phyloP scores from a whole-genome alignment of 2,888 invertebrate species.

The Galerucella calmariensis region DNA sequence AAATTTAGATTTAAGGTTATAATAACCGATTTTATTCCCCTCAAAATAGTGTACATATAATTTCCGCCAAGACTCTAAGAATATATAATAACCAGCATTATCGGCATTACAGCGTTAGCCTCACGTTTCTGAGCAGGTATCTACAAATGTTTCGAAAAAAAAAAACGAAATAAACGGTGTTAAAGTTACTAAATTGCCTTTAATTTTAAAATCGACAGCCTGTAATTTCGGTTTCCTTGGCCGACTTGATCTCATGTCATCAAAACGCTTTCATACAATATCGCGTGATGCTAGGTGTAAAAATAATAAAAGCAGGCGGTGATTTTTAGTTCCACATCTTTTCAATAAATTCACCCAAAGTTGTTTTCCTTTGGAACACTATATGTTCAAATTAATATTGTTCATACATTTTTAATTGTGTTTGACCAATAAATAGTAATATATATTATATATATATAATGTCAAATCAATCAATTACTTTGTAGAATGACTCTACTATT shows the following conservation, averaged over 20 bases:
- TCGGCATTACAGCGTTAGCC: constrained; percentile 47
- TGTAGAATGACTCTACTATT: too few species aligned
- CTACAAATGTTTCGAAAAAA: constrained; percentile 58
- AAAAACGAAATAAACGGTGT: constrained; percentile 54
- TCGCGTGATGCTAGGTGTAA: constrained; percentile 61
- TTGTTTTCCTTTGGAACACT: background rate
- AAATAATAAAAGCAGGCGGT: constrained; percentile 52
- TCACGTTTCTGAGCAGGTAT: constrained; percentile 50
- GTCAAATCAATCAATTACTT: too few species aligned
- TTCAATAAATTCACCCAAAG: background rate
- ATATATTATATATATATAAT: too few species aligned
- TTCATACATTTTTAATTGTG: too few species aligned
- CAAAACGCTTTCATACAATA: constrained; percentile 51
- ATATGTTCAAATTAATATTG: too few species aligned
- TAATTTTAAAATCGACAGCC: constrained; percentile 61
- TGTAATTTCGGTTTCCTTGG: constrained; percentile 63
- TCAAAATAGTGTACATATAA: constrained; percentile 21
- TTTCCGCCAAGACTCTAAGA: constrained; percentile 34
- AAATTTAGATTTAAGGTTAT: background rate
- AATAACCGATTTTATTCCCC: constrained; percentile 1
- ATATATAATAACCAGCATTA: constrained; percentile 41
- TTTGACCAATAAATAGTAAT: too few species aligned
- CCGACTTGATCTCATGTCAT: constrained; percentile 52
- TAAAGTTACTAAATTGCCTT: constrained; percentile 64
- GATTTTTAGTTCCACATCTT: constrained; percentile 29